A percentile compares a stretch with the other conserved stretches of the same genome.
Conservation (phyloP, 1,140 invertebrate species). For the Lepidurus packardi region DNA sequence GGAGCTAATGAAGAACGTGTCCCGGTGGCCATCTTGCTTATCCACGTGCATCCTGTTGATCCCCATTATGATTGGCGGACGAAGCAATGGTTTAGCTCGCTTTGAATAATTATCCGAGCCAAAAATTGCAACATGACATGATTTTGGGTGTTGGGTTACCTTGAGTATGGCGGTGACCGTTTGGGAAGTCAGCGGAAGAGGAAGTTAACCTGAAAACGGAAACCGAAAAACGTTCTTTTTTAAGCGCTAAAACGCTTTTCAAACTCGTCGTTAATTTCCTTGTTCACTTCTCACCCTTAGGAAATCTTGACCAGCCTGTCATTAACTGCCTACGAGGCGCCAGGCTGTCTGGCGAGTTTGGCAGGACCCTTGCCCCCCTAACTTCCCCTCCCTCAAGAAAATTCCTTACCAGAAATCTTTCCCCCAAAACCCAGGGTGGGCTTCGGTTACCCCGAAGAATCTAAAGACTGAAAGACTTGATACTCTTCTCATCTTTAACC, state of each 20-base stretch:
- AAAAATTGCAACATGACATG: too few species aligned
- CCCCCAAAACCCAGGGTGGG: not conserved
- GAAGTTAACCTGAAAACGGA: constrained; percentile 21
- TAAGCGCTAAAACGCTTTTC: not conserved
- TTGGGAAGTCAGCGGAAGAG: not conserved
- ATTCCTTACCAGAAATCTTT: not conserved
- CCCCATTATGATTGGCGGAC: too few species aligned
- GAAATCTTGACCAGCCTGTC: constrained; percentile 17
- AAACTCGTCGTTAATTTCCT: constrained; percentile 16
- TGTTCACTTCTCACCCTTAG: constrained; percentile 7
- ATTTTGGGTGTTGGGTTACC: too few species aligned
- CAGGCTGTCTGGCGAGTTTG: constrained; percentile 11
- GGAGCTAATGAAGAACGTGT: too few species aligned
- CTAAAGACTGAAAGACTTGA: not conserved
- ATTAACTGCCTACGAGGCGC: constrained; percentile 17
- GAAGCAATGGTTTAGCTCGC: too few species aligned
- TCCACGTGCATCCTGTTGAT: too few species aligned
- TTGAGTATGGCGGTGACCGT: not conserved
- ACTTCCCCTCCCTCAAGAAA: not conserved
- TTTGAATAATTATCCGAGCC: too few species aligned
- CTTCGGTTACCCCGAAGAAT: constrained; percentile 3
- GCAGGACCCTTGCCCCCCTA: not conserved
- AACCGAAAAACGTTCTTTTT: constrained; percentile 1
- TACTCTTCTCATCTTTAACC: constrained; percentile 15
- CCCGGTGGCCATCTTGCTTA: too few species aligned